Percentiles rank a stretch among this genome's conserved stretches.
These are phyloP conservation scores for Caenorhabditis inopinata DNA, from an alignment of 1,140 invertebrate species.

Conservation along the genomic window DNA sequence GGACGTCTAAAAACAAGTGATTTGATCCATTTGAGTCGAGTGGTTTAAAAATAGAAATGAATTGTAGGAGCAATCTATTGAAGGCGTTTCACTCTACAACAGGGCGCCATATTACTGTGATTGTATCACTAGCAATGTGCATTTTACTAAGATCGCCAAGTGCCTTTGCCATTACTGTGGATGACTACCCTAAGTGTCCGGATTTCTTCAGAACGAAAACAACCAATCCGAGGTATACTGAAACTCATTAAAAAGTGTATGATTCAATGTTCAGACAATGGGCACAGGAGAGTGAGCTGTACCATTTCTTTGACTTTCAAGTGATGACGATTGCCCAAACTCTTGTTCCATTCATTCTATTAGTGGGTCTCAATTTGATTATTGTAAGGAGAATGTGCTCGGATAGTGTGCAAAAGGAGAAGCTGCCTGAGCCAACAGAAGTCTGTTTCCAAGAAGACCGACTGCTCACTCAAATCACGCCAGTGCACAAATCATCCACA, in stretches of 20 bases:
- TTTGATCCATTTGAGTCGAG: neutral
- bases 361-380: constrained; percentile 60
- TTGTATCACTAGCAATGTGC: constrained; percentile 40
- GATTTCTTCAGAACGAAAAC: constrained; percentile 54
- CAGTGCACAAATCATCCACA: neutral
- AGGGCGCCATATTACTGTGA: constrained; percentile 49
- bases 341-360: constrained; percentile 57
- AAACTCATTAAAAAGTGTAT: neutral
- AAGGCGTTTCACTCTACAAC: constrained; percentile 43
- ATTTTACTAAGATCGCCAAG: constrained; percentile 50
- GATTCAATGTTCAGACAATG: constrained; percentile 38
- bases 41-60: neutral
- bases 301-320: constrained; percentile 56
- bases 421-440: neutral
- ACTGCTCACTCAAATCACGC: neutral
- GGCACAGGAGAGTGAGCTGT: constrained; percentile 44
- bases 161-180: constrained; percentile 50
- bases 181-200: constrained; percentile 47
- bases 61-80: constrained; percentile 31
- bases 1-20: constrained; percentile 49
- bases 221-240: constrained; percentile 39
- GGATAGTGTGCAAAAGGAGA: constrained; percentile 12
- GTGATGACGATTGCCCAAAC: constrained; percentile 60
- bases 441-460: constrained; percentile 2
- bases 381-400: constrained; percentile 32